phyloP scores from a whole-genome alignment of 1,140 invertebrate species.

The Teleopsis dalmanni region DNA sequence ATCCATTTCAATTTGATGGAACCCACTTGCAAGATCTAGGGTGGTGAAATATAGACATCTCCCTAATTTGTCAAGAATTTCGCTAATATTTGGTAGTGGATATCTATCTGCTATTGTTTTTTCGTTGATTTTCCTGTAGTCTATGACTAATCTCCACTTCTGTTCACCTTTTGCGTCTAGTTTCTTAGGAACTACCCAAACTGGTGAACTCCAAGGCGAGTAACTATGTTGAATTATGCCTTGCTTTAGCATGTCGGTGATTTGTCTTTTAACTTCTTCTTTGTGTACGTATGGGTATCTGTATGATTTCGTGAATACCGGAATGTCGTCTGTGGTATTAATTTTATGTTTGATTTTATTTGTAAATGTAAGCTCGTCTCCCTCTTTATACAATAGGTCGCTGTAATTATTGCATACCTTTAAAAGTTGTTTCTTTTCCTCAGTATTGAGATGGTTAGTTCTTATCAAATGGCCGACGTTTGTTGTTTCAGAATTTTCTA shows the following conservation, averaged over 20 bases:
- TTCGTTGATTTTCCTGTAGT: constrained; percentile 12
- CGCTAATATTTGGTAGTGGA: constrained; percentile 19
- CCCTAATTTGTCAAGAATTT: constrained; percentile 16
- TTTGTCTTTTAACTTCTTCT: too few species aligned
- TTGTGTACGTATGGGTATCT: neutral
- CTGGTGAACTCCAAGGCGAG: constrained; percentile 3
- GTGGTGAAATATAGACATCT: constrained; percentile 18
- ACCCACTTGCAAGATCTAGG: constrained; percentile 20
- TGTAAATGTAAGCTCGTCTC: neutral
- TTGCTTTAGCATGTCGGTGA: too few species aligned
- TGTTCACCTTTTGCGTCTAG: constrained; percentile 3
- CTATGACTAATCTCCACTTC: constrained; percentile 5
- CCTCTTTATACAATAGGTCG: neutral
- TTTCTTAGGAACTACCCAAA: constrained; percentile 13
- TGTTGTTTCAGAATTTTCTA: too few species aligned
- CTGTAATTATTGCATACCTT: too few species aligned
- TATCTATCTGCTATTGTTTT: constrained; percentile 15
- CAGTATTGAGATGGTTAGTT: neutral
- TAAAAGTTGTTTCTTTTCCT: too few species aligned
- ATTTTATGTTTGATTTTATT: neutral
- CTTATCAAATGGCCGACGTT: too few species aligned
- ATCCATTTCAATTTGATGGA: constrained; percentile 20
- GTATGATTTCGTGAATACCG: neutral
- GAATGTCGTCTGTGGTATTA: neutral
- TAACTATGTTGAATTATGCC: neutral